Conservation (phyloP, 2,113 vertebrate genomes). For the Myrmophylax atrothorax region DNA sequence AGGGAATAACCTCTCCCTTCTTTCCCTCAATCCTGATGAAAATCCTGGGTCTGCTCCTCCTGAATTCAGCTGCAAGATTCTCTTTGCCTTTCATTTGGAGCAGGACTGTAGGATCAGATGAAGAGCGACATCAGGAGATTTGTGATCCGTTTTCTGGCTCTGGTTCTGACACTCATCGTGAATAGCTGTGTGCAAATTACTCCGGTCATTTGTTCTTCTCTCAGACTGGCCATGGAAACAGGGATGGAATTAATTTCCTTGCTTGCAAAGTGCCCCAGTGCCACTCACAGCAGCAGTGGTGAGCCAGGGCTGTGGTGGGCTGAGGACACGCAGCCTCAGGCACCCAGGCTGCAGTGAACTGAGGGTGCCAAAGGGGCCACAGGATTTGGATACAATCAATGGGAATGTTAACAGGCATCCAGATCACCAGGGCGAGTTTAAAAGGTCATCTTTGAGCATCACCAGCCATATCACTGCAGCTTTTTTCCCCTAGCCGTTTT, state of each 20-base stretch:
- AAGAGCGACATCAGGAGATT: not conserved
- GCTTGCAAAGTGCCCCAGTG: not conserved
- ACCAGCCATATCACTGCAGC: not conserved
- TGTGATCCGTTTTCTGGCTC: not conserved
- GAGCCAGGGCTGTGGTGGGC: not conserved
- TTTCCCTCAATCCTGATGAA: not conserved
- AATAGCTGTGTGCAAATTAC: not conserved
- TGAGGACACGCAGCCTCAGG: not conserved
- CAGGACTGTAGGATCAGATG: not conserved
- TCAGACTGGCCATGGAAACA: not conserved
- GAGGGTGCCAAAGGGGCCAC: not conserved
- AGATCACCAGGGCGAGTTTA: not conserved
- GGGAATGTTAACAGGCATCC: not conserved
- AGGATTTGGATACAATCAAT: not conserved
- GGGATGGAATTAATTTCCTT: not conserved
- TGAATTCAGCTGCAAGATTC: not conserved
- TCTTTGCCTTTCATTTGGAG: not conserved
- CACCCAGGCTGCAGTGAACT: fast-evolving
- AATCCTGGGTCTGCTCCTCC: not conserved
- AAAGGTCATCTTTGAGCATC: not conserved
- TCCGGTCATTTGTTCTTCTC: not conserved
- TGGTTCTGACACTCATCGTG: not conserved
- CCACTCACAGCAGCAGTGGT: not conserved
- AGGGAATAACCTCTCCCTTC: not conserved
- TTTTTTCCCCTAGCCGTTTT: not conserved